Percentiles rank a stretch among this genome's conserved stretches.
Evolutionary conservation across 1,140 invertebrate species (phyloP).

Genomic region (Brevipalpus yothersi): DNA sequence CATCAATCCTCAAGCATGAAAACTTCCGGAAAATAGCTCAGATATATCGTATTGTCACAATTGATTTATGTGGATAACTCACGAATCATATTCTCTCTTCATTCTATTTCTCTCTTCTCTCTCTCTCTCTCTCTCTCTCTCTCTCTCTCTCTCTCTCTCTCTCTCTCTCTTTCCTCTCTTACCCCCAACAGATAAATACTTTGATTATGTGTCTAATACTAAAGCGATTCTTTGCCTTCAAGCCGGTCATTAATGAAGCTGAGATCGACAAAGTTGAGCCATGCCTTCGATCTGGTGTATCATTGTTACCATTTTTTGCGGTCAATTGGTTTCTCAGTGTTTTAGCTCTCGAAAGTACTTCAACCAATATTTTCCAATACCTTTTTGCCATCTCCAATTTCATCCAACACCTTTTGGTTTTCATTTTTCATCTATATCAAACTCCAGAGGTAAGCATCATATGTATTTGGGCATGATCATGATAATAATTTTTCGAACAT

Average conservation of each 20-base stretch:
- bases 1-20: background rate
- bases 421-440: conserved; percentile 8
- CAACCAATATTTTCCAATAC: conserved; percentile 31
- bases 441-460: conserved; percentile 6
- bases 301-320: conserved; percentile 31
- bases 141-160: background rate
- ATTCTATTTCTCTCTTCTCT: no score
- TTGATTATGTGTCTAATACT: conserved; percentile 19
- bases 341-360: conserved; percentile 37
- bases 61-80: no score
- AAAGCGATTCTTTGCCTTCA: conserved; percentile 17
- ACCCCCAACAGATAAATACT: conserved; percentile 20
- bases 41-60: no score
- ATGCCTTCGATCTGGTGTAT: conserved; percentile 28
- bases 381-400: conserved; percentile 16
- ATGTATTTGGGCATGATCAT: background rate
- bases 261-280: conserved; percentile 15
- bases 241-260: conserved; percentile 13
- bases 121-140: background rate
- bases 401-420: conserved; percentile 11
- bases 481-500: no score
- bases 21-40: background rate
- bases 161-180: background rate
- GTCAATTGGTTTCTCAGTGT: conserved; percentile 41
- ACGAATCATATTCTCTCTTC: no score